A percentile compares a stretch with the other conserved stretches of the same genome.
These are phyloP conservation scores for Drosophila simulans DNA, from an alignment of 1,140 invertebrate species.

Conservation along the genomic window DNA sequence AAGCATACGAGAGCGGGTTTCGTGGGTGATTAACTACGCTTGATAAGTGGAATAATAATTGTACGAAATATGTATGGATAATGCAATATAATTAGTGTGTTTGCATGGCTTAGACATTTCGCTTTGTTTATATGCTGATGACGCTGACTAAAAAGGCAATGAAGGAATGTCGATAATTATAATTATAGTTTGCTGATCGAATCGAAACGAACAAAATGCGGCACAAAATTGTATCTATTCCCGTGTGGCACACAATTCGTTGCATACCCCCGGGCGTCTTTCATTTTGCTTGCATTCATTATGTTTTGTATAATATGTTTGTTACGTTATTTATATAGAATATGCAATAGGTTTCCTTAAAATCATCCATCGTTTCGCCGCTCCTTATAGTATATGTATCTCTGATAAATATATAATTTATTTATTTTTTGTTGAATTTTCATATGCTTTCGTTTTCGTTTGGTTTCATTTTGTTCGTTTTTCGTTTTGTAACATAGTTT, in stretches of 20 bases:
- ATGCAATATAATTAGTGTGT: slow-evolving; percentile 76
- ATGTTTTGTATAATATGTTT: slow-evolving; percentile 28
- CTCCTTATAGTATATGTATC: slow-evolving; percentile 64
- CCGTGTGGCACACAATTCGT: slow-evolving; percentile 13
- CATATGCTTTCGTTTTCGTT: slow-evolving; percentile 45
- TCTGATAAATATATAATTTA: slow-evolving; percentile 74
- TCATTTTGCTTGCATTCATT: slow-evolving; percentile 40
- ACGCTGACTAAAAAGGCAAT: slow-evolving; percentile 79
- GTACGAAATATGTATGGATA: slow-evolving; percentile 77
- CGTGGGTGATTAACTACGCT: slow-evolving; percentile 73
- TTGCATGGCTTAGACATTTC: slow-evolving; percentile 52
- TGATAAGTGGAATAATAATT: slow-evolving; percentile 77
- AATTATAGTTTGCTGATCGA: slow-evolving; percentile 46
- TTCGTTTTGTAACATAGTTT: slow-evolving; percentile 83
- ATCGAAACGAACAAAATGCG: slow-evolving; percentile 48
- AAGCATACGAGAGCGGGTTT: slow-evolving; percentile 61
- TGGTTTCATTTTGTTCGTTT: slow-evolving; percentile 37
- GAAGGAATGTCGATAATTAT: slow-evolving; percentile 56
- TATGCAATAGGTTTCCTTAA: slow-evolving; percentile 66
- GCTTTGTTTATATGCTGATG: slow-evolving; percentile 50
- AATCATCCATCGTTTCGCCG: slow-evolving; percentile 48
- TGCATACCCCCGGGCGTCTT: slow-evolving; percentile 47
- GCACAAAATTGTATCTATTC: slow-evolving; percentile 44
- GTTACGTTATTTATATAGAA: slow-evolving; percentile 43
- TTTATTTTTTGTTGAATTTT: slow-evolving; percentile 56